Evolutionary conservation across 2,888 invertebrate species (phyloP), one percentile per base, ranked within the genome.

Genomic region (Bombylius major): DNA sequence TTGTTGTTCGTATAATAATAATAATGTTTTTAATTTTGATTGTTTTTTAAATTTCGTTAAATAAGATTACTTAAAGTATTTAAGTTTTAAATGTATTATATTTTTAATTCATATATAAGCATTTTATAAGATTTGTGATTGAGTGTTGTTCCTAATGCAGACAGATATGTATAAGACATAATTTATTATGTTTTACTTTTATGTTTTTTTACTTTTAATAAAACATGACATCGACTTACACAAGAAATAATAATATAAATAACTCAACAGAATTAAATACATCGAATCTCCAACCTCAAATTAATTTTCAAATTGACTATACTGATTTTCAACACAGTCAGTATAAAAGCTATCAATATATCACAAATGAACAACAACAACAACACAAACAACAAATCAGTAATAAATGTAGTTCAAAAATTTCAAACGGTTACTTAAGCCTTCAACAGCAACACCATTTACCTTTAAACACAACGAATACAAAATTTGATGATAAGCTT

Each of bases 381-480:
- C 54, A 44, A 33, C 47, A 45, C 33, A 31, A 31, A 42, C 47
- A 32, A 31, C 51, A 13, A 51, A 42, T 31, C 13, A 32, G 31
- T 42, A 50, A 12, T n/a, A 34, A 55, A 23, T 47, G 31, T 50
- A 50, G 48, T 50, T n/a, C 39, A 11, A 44, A 36, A 53, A 45
- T 55, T 39, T 36, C 59, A 45, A 62, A 62, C 50, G 62, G 62
- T 8, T 62, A 62, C 51, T 54, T 57, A n/a, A 45, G 58, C n/a
- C 55, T 31, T 31, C n/a, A 42, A 39, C 34, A 46, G 14, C 47
- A 54, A 14, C 44, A 32, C 23, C 14, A 36, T 12, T 11, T 5
- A 12, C 46, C 5, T 39, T 39, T 12, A 34, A 32, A n/a, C 13
- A 42, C 45, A 36, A 56, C 53, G 13, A 52, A 34, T 48, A 49